These are phyloP conservation scores for Frankliniella fusca DNA, from an alignment of 2,888 invertebrate genomes.

Conservation along the genomic window DNA sequence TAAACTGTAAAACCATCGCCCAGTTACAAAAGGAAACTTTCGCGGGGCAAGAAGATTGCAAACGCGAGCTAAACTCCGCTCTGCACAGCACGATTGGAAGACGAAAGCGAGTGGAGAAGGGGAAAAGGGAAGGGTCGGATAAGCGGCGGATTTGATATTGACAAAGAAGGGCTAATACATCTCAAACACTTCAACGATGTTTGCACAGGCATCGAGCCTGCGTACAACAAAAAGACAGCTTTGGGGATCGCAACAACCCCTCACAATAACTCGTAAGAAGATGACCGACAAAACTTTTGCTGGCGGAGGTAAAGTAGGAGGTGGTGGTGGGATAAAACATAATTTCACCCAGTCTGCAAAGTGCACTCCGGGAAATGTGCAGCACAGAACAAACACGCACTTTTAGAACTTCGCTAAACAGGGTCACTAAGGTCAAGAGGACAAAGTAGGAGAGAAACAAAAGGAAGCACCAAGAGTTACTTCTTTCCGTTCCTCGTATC, in stretches of 20 bases:
- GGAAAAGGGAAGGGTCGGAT: too few species aligned
- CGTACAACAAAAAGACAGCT: background rate
- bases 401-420: background rate
- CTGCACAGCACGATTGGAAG: too few species aligned
- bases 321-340: background rate
- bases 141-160: too few species aligned
- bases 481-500: conserved; percentile 14
- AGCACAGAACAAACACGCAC: conserved; percentile 15
- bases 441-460: background rate
- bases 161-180: too few species aligned
- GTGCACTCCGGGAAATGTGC: background rate
- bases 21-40: too few species aligned
- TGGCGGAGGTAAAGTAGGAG: background rate
- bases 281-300: background rate
- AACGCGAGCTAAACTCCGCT: too few species aligned
- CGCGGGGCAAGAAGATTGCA: too few species aligned
- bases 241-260: background rate
- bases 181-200: too few species aligned
- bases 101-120: too few species aligned
- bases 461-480: background rate
- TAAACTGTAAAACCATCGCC: too few species aligned
- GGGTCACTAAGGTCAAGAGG: background rate
- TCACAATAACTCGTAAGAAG: background rate
- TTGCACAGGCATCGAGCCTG: too few species aligned
- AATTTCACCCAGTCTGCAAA: background rate